Conservation (phyloP, 1,140 invertebrate species). For the Plectrocnemia conspersa region DNA sequence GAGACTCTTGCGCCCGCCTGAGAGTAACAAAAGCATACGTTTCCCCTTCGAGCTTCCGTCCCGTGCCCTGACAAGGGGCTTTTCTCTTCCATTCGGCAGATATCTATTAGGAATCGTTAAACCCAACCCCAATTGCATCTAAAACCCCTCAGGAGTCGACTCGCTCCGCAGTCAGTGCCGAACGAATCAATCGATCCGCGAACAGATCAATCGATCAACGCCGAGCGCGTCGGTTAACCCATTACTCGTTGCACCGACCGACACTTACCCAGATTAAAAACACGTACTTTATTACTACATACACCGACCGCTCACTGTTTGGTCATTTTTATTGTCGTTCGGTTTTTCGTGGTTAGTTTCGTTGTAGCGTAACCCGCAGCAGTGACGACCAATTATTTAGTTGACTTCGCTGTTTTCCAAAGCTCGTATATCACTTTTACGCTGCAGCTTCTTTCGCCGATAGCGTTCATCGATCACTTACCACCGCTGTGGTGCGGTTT, state of each 20-base stretch:
- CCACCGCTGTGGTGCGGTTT: too few species aligned
- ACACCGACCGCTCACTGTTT: too few species aligned
- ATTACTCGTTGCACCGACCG: constrained; percentile 5
- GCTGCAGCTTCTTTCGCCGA: too few species aligned
- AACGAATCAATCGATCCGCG: constrained; percentile 26
- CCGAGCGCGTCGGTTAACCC: constrained; percentile 5
- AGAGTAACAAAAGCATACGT: too few species aligned
- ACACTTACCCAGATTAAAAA: constrained; percentile 13
- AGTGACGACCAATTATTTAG: too few species aligned
- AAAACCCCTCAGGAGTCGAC: constrained; percentile 1
- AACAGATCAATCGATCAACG: constrained; percentile 28
- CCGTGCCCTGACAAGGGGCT: constrained; percentile 35
- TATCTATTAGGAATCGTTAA: constrained; percentile 50
- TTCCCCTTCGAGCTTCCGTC: constrained; percentile 3
- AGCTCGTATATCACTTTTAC: too few species aligned
- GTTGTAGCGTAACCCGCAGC: too few species aligned
- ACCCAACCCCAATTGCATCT: constrained; percentile 38
- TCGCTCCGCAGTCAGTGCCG: background rate
- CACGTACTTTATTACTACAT: constrained; percentile 1
- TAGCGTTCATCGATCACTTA: too few species aligned
- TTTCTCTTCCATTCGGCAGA: constrained; percentile 38
- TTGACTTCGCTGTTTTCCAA: too few species aligned
- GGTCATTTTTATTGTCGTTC: too few species aligned
- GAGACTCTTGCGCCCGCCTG: too few species aligned
- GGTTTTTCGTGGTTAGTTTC: too few species aligned